Percentiles rank a stretch among this genome's conserved stretches.
phyloP scores from a whole-genome alignment of 1,140 invertebrate species.

The Streblospio benedicti region DNA sequence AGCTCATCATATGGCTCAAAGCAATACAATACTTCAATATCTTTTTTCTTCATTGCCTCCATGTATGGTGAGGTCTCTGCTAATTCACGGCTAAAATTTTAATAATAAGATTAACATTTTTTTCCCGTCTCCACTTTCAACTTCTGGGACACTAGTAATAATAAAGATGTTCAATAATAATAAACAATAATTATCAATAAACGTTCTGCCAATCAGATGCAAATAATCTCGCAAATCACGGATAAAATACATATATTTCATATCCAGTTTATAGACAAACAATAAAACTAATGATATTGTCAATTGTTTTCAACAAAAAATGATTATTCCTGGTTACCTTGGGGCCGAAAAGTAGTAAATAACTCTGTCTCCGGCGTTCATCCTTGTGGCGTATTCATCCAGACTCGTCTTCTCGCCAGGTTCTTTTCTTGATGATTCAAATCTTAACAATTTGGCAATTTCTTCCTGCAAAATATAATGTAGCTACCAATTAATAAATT shows the following conservation, averaged over 20 bases:
- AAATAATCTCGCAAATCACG: no score
- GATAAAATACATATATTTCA: no score
- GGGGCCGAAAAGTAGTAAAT: conserved; percentile 91
- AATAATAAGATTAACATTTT: not conserved
- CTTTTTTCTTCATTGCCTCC: conserved; percentile 72
- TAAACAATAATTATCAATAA: no score
- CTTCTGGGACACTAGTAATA: no score
- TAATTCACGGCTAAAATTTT: conserved; percentile 70
- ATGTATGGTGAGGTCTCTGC: conserved; percentile 90
- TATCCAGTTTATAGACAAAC: no score
- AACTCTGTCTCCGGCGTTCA: conserved; percentile 69
- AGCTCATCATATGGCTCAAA: conserved; percentile 94
- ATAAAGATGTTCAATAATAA: no score
- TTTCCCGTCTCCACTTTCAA: no score
- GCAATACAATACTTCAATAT: conserved; percentile 87
- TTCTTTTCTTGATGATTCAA: conserved; percentile 76
- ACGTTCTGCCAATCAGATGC: no score
- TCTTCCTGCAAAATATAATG: conserved; percentile 62
- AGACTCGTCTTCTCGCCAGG: conserved; percentile 70
- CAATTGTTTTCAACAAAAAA: no score
- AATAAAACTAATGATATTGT: no score
- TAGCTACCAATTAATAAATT: conserved; percentile 20
- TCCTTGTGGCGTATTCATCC: conserved; percentile 67
- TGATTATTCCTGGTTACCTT: conserved; percentile 55
- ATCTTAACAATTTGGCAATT: conserved; percentile 79